Percentiles rank a stretch among this genome's conserved stretches.
Evolutionary conservation across 1,140 invertebrate species (phyloP).

Genomic region (Drosophila persimilis): DNA sequence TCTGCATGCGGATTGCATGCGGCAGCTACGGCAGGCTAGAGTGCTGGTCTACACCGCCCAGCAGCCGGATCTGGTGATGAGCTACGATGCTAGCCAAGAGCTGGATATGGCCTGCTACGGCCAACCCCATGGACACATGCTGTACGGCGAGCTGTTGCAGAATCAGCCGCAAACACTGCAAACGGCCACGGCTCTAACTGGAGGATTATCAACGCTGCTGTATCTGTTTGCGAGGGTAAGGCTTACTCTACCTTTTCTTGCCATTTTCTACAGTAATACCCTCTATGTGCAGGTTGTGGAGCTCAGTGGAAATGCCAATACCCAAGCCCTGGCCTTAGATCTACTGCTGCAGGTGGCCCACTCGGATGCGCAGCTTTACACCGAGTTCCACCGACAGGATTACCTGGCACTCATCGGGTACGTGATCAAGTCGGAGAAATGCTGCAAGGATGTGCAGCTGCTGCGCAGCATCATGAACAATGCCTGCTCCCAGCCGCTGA

Average conservation of each 20-base stretch:
- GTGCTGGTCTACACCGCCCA: constrained; percentile 67
- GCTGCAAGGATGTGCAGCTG: constrained; percentile 73
- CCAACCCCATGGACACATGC: constrained; percentile 66
- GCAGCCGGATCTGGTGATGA: constrained; percentile 71
- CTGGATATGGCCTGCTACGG: constrained; percentile 70
- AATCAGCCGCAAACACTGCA: constrained; percentile 70
- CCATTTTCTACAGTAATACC: neutral
- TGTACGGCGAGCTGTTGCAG: constrained; percentile 71
- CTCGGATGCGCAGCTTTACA: constrained; percentile 73
- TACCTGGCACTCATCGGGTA: constrained; percentile 76
- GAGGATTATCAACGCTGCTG: constrained; percentile 71
- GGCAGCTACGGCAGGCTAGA: constrained; percentile 52
- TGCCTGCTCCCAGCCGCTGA: constrained; percentile 70
- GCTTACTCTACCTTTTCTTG: neutral
- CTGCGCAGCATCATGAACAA: constrained; percentile 77
- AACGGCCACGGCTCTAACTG: constrained; percentile 66
- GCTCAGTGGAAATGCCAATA: constrained; percentile 54
- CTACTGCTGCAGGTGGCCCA: constrained; percentile 70
- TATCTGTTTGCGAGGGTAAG: constrained; percentile 78
- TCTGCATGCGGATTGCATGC: constrained; percentile 66
- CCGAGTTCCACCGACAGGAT: constrained; percentile 76
- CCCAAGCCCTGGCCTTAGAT: constrained; percentile 72
- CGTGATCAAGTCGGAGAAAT: constrained; percentile 76
- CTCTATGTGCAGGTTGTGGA: constrained; percentile 61
- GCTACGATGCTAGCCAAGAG: constrained; percentile 66